Evolutionary conservation across 35 echinoderm and acorn worm genomes (phyloP).

Genomic region (Heliocidaris tuberculata): DNA sequence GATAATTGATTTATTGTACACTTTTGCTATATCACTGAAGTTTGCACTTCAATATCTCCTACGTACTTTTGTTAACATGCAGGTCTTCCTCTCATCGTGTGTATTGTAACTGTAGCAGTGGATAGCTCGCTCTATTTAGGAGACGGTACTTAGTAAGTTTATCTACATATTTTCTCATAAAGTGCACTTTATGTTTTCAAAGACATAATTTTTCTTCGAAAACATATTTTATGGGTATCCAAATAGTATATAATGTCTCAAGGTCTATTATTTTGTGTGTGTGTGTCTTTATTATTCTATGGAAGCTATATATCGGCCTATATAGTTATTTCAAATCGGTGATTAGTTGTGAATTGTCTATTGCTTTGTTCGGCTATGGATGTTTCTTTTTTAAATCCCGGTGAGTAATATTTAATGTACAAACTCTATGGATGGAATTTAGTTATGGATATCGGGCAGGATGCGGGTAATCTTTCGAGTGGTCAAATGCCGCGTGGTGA

Average conservation of each 20-base stretch:
- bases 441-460: not conserved
- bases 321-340: too few relatives aligned
- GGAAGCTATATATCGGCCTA: too few relatives aligned
- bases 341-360: too few relatives aligned
- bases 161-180: not conserved
- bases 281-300: not conserved
- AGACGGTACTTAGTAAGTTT: constrained; percentile 26
- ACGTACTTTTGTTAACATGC: not conserved
- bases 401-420: not conserved
- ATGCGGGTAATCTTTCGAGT: not conserved
- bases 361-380: too few relatives aligned
- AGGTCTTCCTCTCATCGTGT: constrained; percentile 27
- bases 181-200: not conserved
- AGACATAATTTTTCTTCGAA: not conserved
- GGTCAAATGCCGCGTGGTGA: not conserved
- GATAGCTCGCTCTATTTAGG: not conserved
- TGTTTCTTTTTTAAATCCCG: not conserved
- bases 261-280: not conserved
- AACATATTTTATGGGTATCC: not conserved
- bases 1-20: too few relatives aligned
- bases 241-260: not conserved
- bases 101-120: constrained; percentile 19
- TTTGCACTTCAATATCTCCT: too few relatives aligned
- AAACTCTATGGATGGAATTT: not conserved
- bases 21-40: too few relatives aligned